phyloP scores from a whole-genome alignment of 2,888 invertebrate species.

The Xanthia togata region DNA sequence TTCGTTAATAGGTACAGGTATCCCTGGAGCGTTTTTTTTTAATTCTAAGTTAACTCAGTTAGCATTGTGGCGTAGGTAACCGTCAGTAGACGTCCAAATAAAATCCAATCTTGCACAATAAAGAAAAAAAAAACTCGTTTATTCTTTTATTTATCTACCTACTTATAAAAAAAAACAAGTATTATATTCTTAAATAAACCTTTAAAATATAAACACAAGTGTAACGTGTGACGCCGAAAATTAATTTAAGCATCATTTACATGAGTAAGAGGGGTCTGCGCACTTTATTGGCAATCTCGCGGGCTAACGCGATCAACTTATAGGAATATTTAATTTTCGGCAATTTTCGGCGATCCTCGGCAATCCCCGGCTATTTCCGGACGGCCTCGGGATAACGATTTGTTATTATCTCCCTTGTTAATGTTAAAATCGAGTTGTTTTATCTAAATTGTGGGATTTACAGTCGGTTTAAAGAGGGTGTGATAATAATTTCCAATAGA shows the following conservation, averaged over 20 bases:
- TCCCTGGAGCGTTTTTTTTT: too few relatives aligned
- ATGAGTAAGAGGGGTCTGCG: conserved; percentile 74
- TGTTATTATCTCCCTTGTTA: conserved; percentile 66
- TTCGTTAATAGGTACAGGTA: too few relatives aligned
- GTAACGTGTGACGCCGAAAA: conserved; percentile 60
- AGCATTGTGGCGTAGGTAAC: not conserved
- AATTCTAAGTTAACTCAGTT: too few relatives aligned
- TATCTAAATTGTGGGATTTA: conserved; percentile 34
- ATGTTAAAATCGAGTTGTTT: conserved; percentile 54
- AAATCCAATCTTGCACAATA: not conserved
- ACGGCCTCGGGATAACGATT: conserved; percentile 71
- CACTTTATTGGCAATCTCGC: conserved; percentile 88
- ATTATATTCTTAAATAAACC: not conserved
- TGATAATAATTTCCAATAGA: not conserved
- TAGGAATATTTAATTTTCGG: conserved; percentile 86
- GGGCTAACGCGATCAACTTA: conserved; percentile 88
- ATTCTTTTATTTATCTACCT: not conserved
- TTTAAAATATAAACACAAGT: conserved; percentile 32
- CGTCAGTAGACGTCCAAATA: not conserved
- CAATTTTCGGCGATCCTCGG: conserved; percentile 80
- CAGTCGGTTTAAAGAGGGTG: not conserved
- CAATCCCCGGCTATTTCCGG: conserved; percentile 77
- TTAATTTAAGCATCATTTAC: conserved; percentile 81
- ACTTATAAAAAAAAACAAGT: not conserved
- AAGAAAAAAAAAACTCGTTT: not conserved